A percentile compares a stretch with the other conserved stretches of the same genome.
These are phyloP conservation scores for Aphodius granarius DNA, from an alignment of 2,888 invertebrate genomes.

Conservation along the genomic window DNA sequence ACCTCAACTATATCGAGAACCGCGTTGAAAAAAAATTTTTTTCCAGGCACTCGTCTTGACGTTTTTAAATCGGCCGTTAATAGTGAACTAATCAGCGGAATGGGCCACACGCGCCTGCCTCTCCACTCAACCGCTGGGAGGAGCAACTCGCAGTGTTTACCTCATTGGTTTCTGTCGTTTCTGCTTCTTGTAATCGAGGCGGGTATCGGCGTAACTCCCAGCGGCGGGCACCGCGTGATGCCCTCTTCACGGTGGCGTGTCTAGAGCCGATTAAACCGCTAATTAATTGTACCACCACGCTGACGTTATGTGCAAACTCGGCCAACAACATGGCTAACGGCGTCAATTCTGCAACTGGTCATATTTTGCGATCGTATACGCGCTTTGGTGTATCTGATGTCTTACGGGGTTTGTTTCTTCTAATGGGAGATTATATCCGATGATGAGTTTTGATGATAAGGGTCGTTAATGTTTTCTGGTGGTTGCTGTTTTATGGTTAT, in stretches of 20 bases:
- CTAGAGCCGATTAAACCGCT: constrained; percentile 9
- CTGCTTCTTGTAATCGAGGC: constrained; percentile 37
- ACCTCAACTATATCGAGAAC: background rate
- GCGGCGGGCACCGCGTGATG: constrained; percentile 8
- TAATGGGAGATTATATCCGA: background rate
- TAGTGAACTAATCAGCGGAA: constrained; percentile 34
- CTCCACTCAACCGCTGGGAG: constrained; percentile 35
- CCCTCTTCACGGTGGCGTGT: constrained; percentile 1
- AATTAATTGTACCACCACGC: constrained; percentile 13
- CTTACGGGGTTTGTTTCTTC: background rate
- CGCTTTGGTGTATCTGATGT: background rate
- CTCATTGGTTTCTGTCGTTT: constrained; percentile 41
- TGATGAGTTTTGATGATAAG: background rate
- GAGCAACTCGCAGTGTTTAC: constrained; percentile 36
- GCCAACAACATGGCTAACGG: background rate
- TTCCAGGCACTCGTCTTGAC: background rate
- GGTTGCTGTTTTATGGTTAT: too few relatives aligned
- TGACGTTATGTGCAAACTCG: background rate
- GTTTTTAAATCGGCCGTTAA: constrained; percentile 35
- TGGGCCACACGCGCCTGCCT: constrained; percentile 35
- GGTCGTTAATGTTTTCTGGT: background rate
- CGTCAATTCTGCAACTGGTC: background rate
- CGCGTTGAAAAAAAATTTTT: background rate
- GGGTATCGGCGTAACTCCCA: constrained; percentile 31
- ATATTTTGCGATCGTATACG: background rate